These are phyloP conservation scores for Petaurus breviceps DNA, from an alignment of 2,113 vertebrate genomes.

Conservation along the genomic window DNA sequence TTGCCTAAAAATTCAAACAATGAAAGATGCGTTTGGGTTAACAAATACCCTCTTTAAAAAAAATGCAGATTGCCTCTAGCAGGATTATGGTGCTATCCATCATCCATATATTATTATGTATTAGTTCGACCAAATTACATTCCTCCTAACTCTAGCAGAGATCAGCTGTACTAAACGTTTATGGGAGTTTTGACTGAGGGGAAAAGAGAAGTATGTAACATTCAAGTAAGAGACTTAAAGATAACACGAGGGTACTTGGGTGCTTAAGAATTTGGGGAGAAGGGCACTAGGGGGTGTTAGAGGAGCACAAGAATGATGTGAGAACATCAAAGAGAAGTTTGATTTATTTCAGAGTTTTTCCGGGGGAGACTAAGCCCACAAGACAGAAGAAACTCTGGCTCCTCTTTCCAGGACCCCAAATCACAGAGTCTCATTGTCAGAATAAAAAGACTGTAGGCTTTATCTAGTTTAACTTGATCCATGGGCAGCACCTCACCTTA, in stretches of 20 bases:
- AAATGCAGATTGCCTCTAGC: constrained; percentile 1
- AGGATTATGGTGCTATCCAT: not conserved
- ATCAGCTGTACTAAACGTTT: not conserved
- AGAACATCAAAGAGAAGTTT: not conserved
- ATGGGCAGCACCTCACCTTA: not conserved
- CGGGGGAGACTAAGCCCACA: not conserved
- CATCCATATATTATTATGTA: not conserved
- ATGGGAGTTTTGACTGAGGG: not conserved
- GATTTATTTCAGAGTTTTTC: not conserved
- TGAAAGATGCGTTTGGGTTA: constrained; percentile 3
- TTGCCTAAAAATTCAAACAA: not conserved
- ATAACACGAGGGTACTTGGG: not conserved
- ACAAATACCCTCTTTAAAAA: constrained; percentile 20
- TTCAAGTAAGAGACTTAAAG: not conserved
- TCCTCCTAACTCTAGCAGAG: not conserved
- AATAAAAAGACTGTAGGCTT: not conserved
- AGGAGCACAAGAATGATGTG: not conserved
- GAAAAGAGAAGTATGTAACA: not conserved
- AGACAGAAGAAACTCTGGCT: not conserved
- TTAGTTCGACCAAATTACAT: not conserved
- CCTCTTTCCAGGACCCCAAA: not conserved
- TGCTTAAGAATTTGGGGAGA: not conserved
- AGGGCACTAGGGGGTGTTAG: not conserved
- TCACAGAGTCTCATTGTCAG: not conserved
- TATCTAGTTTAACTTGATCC: not conserved